Evolutionary conservation across 2,113 vertebrate genomes (phyloP).

Genomic region (Proterorhinus semilunaris): DNA sequence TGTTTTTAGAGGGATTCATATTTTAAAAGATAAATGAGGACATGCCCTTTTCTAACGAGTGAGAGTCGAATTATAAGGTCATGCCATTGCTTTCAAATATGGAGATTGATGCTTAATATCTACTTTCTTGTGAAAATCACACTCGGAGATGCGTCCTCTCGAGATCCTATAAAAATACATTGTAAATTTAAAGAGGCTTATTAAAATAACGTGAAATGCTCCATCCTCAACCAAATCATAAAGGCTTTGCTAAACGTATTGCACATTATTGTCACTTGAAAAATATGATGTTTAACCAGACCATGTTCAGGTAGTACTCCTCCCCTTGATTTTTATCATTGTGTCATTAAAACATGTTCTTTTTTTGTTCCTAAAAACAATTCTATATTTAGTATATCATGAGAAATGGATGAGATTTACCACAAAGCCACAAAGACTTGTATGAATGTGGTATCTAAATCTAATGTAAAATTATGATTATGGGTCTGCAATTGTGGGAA

Average conservation of each 20-base stretch:
- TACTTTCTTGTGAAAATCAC: constrained; percentile 44
- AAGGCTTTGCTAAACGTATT: neutral
- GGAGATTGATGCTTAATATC: constrained; percentile 36
- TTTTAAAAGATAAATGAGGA: constrained; percentile 53
- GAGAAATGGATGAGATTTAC: too few species aligned
- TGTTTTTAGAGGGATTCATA: constrained; percentile 58
- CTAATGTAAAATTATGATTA: too few species aligned
- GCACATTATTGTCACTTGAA: neutral
- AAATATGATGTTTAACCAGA: too few species aligned
- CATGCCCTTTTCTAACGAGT: constrained; percentile 27
- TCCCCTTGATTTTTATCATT: too few species aligned
- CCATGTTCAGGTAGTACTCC: too few species aligned
- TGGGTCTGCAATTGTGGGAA: too few species aligned
- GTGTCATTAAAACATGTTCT: too few species aligned
- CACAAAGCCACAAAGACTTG: too few species aligned
- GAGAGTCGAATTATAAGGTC: constrained; percentile 41
- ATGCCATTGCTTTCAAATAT: constrained; percentile 17
- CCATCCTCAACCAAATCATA: neutral
- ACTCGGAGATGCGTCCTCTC: constrained; percentile 29
- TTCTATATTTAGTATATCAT: too few species aligned
- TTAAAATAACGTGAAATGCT: neutral
- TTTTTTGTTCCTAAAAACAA: too few species aligned
- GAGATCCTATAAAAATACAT: constrained; percentile 19
- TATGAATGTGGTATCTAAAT: too few species aligned
- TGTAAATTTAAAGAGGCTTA: neutral